Evolutionary conservation across 2,797 vertebrate genomes (phyloP).

Genomic region (Lagocephalus sceleratus): DNA sequence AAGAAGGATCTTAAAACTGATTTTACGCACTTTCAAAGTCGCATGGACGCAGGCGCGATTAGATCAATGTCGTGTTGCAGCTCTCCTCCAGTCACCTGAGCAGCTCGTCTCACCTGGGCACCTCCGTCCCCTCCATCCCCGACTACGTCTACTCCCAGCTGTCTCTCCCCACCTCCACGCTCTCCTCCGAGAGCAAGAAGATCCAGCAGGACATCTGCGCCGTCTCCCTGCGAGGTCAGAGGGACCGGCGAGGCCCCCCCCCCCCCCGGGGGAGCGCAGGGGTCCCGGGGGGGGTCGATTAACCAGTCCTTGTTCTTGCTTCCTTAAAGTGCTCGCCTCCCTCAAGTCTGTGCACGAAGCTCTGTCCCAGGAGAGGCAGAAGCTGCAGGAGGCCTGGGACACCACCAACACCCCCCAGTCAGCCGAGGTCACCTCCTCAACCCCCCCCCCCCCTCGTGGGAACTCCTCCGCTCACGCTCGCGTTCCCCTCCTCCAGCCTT

Average conservation of each 20-base stretch:
- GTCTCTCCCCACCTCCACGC: conserved; percentile 59
- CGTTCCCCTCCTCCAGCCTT: conserved; percentile 41
- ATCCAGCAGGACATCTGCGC: conserved; percentile 89
- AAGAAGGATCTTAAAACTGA: too few relatives aligned
- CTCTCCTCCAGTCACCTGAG: conserved; percentile 77
- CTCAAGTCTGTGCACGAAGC: conserved; percentile 84
- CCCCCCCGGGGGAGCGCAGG: too few relatives aligned
- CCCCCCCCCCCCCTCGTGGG: background rate
- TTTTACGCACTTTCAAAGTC: too few relatives aligned
- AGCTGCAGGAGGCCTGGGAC: conserved; percentile 76
- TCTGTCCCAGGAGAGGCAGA: conserved; percentile 79
- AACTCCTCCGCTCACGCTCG: conserved; percentile 1
- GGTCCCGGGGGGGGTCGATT: too few relatives aligned
- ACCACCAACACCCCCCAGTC: conserved; percentile 56
- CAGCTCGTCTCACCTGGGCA: conserved; percentile 71
- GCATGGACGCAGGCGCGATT: too few relatives aligned
- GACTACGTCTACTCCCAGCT: conserved; percentile 83
- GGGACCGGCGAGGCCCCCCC: background rate
- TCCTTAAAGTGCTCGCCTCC: conserved; percentile 65
- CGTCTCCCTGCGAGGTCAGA: conserved; percentile 85
- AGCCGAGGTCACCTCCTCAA: conserved; percentile 54
- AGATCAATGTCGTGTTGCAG: conserved; percentile 45
- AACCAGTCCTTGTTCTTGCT: background rate
- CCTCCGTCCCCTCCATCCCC: conserved; percentile 87
- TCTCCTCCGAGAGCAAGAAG: conserved; percentile 75